A percentile compares a stretch with the other conserved stretches of the same genome.
Evolutionary conservation across 2,113 vertebrate species (phyloP).

Genomic region (Phasianus colchicus): DNA sequence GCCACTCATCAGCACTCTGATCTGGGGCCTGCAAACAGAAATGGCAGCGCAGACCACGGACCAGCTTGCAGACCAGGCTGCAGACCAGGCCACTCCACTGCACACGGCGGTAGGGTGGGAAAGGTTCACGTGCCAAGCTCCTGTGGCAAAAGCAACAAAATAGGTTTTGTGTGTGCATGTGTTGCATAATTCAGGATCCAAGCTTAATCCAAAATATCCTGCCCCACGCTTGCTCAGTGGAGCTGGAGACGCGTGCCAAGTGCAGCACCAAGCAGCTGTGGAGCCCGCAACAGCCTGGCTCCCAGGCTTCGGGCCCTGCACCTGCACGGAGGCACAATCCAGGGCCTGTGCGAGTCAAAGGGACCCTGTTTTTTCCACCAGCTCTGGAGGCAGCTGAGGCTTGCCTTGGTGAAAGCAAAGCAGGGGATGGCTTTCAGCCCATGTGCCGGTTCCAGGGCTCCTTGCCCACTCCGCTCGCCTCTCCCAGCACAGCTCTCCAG

Average conservation of each 20-base stretch:
- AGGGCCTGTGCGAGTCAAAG: neutral
- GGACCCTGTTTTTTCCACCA: neutral
- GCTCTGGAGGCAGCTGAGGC: neutral
- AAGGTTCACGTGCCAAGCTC: neutral
- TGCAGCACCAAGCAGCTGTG: conserved; percentile 14
- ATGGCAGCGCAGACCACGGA: neutral
- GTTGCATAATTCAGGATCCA: neutral
- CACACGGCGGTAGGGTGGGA: neutral
- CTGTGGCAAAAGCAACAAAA: neutral
- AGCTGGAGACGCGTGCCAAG: neutral
- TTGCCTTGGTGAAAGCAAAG: neutral
- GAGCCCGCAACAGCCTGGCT: neutral
- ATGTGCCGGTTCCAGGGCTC: neutral
- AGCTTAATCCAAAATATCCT: conserved; percentile 23
- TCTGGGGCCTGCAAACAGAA: neutral
- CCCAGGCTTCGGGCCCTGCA: neutral
- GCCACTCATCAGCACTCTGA: neutral
- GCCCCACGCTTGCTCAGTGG: neutral
- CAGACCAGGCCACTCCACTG: neutral
- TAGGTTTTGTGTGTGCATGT: neutral
- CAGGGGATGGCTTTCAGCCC: neutral
- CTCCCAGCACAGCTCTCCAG: neutral
- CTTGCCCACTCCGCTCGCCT: neutral
- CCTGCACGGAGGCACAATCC: neutral
- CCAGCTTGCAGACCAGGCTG: neutral